Evolutionary conservation across 1,140 invertebrate genomes (phyloP), one percentile per base, ranked within the genome.

Genomic region (Chrysoperla carnea): DNA sequence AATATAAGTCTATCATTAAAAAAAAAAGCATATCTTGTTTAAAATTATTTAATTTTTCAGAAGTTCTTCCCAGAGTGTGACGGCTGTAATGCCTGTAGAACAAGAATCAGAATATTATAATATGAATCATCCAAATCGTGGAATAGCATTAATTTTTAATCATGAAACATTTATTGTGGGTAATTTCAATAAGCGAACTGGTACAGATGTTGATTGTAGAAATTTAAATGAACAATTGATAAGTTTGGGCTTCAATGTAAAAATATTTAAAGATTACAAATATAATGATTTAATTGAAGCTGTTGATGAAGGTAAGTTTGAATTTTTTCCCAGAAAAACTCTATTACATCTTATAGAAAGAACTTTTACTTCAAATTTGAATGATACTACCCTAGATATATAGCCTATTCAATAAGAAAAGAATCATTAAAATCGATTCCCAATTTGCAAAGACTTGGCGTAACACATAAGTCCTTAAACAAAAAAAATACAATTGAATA

Each of bases 81-180:
- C 59, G 37, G 72, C 72, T 2, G 56, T 51, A 39, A 78, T 78
- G 70, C 73, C 81, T 11, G 74, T 75, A 1, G 67, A 72, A 12
- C 70, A 71, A 47, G 73, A 82, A 58, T 76, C 74, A 2, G 61
- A 65, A 1, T 75, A 76, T 51, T 95, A 95, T 53, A 86, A 86
- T 48, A 94, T 94, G 89, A 76, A 76, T 54, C 81, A 93, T 61
- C 62, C 68, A 36, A 73, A 77, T 43, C 72, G 87, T 43, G 90
- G 91, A 11, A 57, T 75, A 41, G 88, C 89, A 11, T 54, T 92
- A 1, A 90, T 95, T 48, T 89, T 95, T 49, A 94, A 94, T 58
- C 87, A 94, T 60, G 82, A 88, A 62, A 64, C 68, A 54, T 86
- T 85, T 48, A 72, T 72, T 41, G 63, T 72, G 36, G 60, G 63